Conservation (phyloP, 2,797 vertebrate genomes). For the Merluccius polli region DNA sequence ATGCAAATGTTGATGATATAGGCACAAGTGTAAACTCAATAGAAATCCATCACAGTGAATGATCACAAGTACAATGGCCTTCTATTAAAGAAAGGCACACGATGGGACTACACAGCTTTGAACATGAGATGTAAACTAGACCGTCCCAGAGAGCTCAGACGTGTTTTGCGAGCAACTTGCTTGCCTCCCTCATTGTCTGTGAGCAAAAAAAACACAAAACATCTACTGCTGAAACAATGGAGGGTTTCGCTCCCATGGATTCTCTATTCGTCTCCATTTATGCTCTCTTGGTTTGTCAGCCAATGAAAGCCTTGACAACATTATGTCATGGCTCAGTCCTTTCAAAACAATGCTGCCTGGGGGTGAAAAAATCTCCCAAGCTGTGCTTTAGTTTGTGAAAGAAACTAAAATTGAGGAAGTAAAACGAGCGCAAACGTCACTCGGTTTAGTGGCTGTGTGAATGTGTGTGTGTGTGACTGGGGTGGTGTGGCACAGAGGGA, state of each 20-base stretch:
- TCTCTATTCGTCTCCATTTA: conserved; percentile 37
- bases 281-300: conserved; percentile 23
- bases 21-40: background rate
- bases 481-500: background rate
- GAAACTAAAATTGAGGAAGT: background rate
- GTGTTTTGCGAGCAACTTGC: background rate
- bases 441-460: background rate
- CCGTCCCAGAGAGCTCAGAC: too few relatives aligned
- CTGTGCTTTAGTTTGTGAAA: too few relatives aligned
- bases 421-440: background rate
- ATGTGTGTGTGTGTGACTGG: background rate
- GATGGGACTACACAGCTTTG: background rate
- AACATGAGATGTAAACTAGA: background rate
- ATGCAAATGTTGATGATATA: background rate
- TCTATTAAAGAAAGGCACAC: too few relatives aligned
- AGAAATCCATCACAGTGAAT: background rate
- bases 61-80: background rate
- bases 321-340: conserved; percentile 49
- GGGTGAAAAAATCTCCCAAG: background rate
- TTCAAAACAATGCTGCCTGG: conserved; percentile 32
- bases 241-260: background rate
- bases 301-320: conserved; percentile 47
- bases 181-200: conserved; percentile 16
- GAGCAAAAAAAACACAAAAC: conserved; percentile 24
- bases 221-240: conserved; percentile 22